phyloP scores from a whole-genome alignment of 2,888 invertebrate species.

The Sinopyrophorus schimmeli region DNA sequence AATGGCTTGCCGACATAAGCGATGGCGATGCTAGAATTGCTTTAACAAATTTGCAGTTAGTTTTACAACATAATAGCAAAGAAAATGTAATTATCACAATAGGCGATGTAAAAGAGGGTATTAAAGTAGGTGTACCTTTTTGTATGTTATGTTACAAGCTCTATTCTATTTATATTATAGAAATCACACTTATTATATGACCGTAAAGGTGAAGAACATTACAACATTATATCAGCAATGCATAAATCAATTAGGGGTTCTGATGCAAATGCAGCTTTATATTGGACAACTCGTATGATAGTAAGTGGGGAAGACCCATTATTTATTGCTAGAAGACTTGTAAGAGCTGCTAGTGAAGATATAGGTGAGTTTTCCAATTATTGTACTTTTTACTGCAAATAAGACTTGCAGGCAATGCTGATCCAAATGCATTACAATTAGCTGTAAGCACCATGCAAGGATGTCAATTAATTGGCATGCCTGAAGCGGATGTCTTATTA shows the following conservation, averaged over 20 bases:
- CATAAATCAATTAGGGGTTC: conserved; percentile 83
- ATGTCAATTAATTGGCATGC: conserved; percentile 80
- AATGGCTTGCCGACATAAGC: conserved; percentile 73
- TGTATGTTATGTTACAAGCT: too few species aligned
- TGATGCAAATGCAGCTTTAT: conserved; percentile 78
- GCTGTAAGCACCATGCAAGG: conserved; percentile 78
- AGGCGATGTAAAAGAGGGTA: conserved; percentile 71
- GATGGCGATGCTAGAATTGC: conserved; percentile 84
- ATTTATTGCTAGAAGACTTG: conserved; percentile 74
- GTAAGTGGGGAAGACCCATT: conserved; percentile 79
- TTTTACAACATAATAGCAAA: conserved; percentile 60
- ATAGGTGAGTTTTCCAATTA: conserved; percentile 59
- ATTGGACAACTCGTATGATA: conserved; percentile 81
- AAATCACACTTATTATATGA: conserved; percentile 80
- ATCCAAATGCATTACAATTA: conserved; percentile 65
- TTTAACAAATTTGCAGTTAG: conserved; percentile 73
- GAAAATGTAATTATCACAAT: conserved; percentile 61
- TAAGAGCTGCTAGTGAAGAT: conserved; percentile 77
- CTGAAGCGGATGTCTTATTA: conserved; percentile 76
- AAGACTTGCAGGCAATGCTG: conserved; percentile 63
- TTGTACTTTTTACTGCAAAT: not conserved
- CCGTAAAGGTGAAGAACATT: conserved; percentile 79
- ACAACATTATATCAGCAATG: conserved; percentile 79
- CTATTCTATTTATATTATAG: conserved; percentile 50
- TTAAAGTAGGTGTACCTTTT: conserved; percentile 68